A percentile compares a stretch with the other conserved stretches of the same genome.
Conservation (phyloP, 2,888 invertebrate genomes). For the Abscondita cerata region DNA sequence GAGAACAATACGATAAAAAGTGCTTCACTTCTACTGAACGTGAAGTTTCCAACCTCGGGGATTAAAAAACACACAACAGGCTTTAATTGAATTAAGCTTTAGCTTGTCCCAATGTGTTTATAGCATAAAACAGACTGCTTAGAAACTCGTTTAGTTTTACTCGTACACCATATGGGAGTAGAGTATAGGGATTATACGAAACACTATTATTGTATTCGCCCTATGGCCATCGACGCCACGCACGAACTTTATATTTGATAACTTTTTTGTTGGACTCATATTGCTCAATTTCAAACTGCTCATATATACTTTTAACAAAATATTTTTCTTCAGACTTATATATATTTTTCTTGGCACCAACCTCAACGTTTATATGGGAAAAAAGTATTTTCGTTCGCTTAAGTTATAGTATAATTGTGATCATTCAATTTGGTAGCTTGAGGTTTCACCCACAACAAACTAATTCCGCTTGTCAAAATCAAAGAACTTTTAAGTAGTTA, state of each 20-base stretch:
- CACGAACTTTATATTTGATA: conserved; percentile 22
- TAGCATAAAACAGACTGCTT: conserved; percentile 29
- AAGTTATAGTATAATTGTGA: conserved; percentile 20
- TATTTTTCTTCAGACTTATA: background rate
- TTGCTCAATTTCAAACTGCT: conserved; percentile 1
- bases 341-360: too few species aligned
- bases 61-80: conserved; percentile 37
- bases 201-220: conserved; percentile 24
- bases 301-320: background rate
- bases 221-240: conserved; percentile 15
- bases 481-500: too few species aligned
- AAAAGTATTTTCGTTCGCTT: conserved; percentile 12
- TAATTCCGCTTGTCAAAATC: too few species aligned
- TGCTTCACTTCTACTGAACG: conserved; percentile 19
- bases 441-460: too few species aligned
- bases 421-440: background rate
- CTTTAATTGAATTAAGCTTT: conserved; percentile 36
- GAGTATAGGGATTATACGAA: conserved; percentile 19
- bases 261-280: conserved; percentile 11
- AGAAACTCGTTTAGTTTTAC: conserved; percentile 28
- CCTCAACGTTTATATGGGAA: background rate
- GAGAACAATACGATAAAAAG: conserved; percentile 18
- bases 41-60: conserved; percentile 26
- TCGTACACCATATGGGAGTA: conserved; percentile 22
- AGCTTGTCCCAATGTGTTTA: conserved; percentile 25